These are phyloP conservation scores for Pollenia griseotomentosa DNA, from an alignment of 2,888 invertebrate species.

Conservation along the genomic window DNA sequence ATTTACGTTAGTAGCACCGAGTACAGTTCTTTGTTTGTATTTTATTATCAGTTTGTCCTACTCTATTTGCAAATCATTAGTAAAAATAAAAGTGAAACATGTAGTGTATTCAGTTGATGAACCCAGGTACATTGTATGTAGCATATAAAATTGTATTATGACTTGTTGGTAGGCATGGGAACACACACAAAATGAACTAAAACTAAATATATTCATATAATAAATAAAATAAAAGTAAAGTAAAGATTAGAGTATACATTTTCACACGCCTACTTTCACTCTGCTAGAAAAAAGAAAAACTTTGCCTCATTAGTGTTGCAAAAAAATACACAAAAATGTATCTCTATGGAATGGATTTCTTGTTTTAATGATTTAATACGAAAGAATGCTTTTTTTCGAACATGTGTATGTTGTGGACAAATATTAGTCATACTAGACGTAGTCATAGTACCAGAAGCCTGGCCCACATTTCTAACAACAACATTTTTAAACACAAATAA, in stretches of 20 bases:
- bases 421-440: slow-evolving; percentile 15
- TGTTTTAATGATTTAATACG: slow-evolving; percentile 51
- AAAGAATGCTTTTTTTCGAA: slow-evolving; percentile 10
- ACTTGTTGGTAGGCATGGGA: slow-evolving; percentile 38
- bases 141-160: slow-evolving; percentile 1
- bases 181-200: neutral
- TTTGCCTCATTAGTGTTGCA: slow-evolving; percentile 68
- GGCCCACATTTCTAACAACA: slow-evolving; percentile 66
- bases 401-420: slow-evolving; percentile 24
- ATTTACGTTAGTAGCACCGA: neutral
- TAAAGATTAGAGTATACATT: slow-evolving; percentile 53
- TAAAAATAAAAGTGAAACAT: slow-evolving; percentile 72
- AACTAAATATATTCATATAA: slow-evolving; percentile 19
- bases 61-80: slow-evolving; percentile 74
- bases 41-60: slow-evolving; percentile 72
- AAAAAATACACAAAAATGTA: slow-evolving; percentile 15
- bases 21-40: slow-evolving; percentile 22
- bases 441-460: slow-evolving; percentile 23
- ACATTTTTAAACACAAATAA: slow-evolving; percentile 37
- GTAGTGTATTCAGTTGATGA: slow-evolving; percentile 20
- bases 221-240: slow-evolving; percentile 43
- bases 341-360: slow-evolving; percentile 1
- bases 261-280: slow-evolving; percentile 74
- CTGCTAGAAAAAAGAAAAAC: slow-evolving; percentile 25
- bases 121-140: slow-evolving; percentile 1